Conservation (phyloP, 2,888 invertebrate species). For the Ochropleura plecta region DNA sequence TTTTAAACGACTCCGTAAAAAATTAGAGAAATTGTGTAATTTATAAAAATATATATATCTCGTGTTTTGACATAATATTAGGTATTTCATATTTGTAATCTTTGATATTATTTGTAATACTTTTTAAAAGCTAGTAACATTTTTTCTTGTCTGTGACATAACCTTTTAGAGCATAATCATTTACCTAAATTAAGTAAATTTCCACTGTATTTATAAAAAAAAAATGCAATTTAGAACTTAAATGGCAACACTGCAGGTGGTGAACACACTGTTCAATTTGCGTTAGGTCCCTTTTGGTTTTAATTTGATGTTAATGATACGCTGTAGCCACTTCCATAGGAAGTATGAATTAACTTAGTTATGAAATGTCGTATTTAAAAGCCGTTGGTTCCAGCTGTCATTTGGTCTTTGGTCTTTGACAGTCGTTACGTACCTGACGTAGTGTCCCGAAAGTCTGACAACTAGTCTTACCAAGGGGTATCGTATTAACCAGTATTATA, state of each 20-base stretch:
- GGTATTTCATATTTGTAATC: too few relatives aligned
- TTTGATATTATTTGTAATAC: too few relatives aligned
- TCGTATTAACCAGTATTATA: too few relatives aligned
- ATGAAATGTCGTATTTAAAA: not conserved
- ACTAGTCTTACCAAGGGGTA: too few relatives aligned
- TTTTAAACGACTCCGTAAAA: too few relatives aligned
- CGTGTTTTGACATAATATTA: too few relatives aligned
- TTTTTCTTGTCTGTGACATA: not conserved
- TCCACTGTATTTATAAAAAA: not conserved
- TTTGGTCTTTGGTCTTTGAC: too few relatives aligned
- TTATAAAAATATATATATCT: too few relatives aligned
- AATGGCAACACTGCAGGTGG: constrained; percentile 38
- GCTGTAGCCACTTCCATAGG: not conserved
- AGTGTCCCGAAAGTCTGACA: too few relatives aligned
- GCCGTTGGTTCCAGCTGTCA: too few relatives aligned
- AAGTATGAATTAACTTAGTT: constrained; percentile 9
- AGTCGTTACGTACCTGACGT: too few relatives aligned
- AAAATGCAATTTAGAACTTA: not conserved
- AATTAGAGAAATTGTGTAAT: too few relatives aligned
- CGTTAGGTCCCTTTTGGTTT: not conserved
- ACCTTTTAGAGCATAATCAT: not conserved
- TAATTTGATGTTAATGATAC: constrained; percentile 22
- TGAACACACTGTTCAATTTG: constrained; percentile 21
- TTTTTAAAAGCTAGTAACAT: not conserved
- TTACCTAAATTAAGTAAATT: constrained; percentile 7